phyloP scores from a whole-genome alignment of 2,113 vertebrate genomes.

The Clinocottus analis region DNA sequence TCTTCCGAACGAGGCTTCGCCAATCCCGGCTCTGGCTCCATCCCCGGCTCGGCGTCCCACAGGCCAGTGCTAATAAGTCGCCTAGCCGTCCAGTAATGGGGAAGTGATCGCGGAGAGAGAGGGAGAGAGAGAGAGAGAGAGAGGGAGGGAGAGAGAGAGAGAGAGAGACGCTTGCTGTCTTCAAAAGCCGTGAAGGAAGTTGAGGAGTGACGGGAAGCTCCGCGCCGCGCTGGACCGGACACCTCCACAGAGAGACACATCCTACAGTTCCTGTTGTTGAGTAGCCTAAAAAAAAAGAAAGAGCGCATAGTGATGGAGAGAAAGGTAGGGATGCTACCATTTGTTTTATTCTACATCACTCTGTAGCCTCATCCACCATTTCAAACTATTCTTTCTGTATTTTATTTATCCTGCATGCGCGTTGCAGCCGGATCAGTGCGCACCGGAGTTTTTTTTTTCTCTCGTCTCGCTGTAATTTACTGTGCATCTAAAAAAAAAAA shows the following conservation, averaged over 20 bases:
- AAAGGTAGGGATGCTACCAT: constrained; percentile 82
- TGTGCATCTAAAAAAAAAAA: constrained; percentile 27
- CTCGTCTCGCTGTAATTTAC: constrained; percentile 69
- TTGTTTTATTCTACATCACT: constrained; percentile 61
- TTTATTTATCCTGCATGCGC: constrained; percentile 64
- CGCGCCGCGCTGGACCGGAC: constrained; percentile 58
- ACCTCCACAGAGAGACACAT: constrained; percentile 57
- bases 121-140: background rate
- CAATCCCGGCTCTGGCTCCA: constrained; percentile 76
- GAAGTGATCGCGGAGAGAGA: constrained; percentile 56
- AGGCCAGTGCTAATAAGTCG: constrained; percentile 73
- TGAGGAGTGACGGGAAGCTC: constrained; percentile 69
- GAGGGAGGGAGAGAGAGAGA: constrained; percentile 49
- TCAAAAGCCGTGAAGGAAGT: constrained; percentile 73
- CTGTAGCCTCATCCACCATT: constrained; percentile 72
- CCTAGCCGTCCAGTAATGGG: constrained; percentile 72
- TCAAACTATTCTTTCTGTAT: constrained; percentile 59
- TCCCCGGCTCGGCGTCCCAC: constrained; percentile 79
- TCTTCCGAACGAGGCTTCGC: constrained; percentile 78
- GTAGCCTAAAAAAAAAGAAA: constrained; percentile 45
- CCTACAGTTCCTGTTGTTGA: constrained; percentile 70
- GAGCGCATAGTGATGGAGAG: constrained; percentile 83
- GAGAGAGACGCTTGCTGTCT: constrained; percentile 56
- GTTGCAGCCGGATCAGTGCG: constrained; percentile 72
- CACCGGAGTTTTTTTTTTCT: constrained; percentile 61